These are phyloP conservation scores for Drosophila ohnishii DNA, from an alignment of 1,140 invertebrate species.

Conservation along the genomic window DNA sequence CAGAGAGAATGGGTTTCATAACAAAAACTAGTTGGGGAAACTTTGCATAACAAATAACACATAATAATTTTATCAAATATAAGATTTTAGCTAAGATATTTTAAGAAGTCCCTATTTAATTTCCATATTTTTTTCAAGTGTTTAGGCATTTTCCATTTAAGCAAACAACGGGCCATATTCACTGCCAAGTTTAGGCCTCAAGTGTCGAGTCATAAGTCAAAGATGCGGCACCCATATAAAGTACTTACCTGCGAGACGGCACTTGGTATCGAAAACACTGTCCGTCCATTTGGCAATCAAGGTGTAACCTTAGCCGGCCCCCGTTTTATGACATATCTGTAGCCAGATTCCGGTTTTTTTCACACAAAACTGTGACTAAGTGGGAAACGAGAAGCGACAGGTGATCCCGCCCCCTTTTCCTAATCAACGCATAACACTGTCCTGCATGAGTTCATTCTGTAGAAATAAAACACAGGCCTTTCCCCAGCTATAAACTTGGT, in stretches of 20 bases:
- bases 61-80: neutral
- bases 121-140: neutral
- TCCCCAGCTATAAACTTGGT: neutral
- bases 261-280: conserved; percentile 11
- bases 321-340: conserved; percentile 41
- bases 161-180: conserved; percentile 33
- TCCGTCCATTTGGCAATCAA: conserved; percentile 26
- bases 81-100: neutral
- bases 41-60: neutral
- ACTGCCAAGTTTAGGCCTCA: conserved; percentile 46
- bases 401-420: conserved; percentile 9
- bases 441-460: conserved; percentile 1
- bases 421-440: conserved; percentile 2
- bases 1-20: neutral
- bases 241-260: conserved; percentile 10
- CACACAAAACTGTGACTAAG: conserved; percentile 48
- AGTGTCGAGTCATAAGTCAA: conserved; percentile 47
- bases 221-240: conserved; percentile 15
- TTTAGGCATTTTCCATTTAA: conserved; percentile 7
- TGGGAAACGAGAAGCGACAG: conserved; percentile 34
- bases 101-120: no score
- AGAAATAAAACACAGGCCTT: neutral
- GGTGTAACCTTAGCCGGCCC: conserved; percentile 38
- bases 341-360: conserved; percentile 52
- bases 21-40: neutral